phyloP scores from a whole-genome alignment of 2,113 vertebrate genomes.

The Hepsetus odoe region DNA sequence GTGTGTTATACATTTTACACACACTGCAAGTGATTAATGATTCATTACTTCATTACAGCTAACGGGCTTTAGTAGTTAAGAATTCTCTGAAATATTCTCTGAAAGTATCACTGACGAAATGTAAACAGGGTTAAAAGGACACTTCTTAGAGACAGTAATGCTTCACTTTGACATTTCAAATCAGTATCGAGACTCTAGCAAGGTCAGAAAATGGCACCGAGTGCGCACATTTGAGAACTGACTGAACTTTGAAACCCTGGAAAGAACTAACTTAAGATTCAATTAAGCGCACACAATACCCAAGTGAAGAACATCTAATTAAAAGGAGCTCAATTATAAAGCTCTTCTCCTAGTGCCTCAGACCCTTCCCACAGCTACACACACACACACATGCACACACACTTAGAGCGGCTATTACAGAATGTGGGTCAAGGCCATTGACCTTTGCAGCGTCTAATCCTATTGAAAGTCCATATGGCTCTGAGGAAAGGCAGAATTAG shows the following conservation, averaged over 20 bases:
- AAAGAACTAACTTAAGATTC: background rate
- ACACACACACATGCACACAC: conserved; percentile 17
- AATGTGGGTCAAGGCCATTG: conserved; percentile 40
- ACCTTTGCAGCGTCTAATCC: conserved; percentile 40
- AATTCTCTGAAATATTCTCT: too few relatives aligned
- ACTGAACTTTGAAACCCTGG: background rate
- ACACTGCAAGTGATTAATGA: too few relatives aligned
- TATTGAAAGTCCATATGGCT: conserved; percentile 25
- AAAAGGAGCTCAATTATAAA: conserved; percentile 22
- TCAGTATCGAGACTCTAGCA: background rate
- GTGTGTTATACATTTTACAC: too few relatives aligned
- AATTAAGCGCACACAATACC: conserved; percentile 32
- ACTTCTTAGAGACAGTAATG: too few relatives aligned
- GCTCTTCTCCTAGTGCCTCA: conserved; percentile 5
- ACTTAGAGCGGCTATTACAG: conserved; percentile 17
- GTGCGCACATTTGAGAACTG: background rate
- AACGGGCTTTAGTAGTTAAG: too few relatives aligned
- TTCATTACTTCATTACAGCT: too few relatives aligned
- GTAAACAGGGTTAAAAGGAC: too few relatives aligned
- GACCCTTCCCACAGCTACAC: background rate
- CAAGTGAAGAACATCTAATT: conserved; percentile 23
- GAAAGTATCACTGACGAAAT: too few relatives aligned
- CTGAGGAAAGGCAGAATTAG: conserved; percentile 38
- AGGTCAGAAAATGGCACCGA: background rate
- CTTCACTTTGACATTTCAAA: background rate